These are phyloP conservation scores for Cotesia glomerata DNA, from an alignment of 1,140 invertebrate species.

Conservation along the genomic window DNA sequence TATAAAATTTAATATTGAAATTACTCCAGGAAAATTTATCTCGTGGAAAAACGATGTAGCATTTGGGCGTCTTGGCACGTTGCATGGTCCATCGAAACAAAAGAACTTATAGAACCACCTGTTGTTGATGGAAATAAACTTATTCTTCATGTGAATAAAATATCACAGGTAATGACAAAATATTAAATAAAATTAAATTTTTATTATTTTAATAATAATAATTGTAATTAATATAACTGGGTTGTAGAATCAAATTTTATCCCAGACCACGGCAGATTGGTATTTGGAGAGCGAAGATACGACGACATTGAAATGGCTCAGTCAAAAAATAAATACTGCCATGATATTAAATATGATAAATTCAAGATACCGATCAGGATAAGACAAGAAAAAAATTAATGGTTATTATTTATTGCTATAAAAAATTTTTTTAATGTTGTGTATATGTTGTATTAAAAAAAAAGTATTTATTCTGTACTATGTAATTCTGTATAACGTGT, in stretches of 20 bases:
- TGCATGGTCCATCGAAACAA: conserved; percentile 77
- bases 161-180: conserved; percentile 47
- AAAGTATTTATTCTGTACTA: neutral
- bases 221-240: neutral
- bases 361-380: conserved; percentile 33
- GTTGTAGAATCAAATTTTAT: conserved; percentile 66
- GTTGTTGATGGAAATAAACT: conserved; percentile 70
- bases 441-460: neutral
- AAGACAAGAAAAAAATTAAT: conserved; percentile 33
- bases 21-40: conserved; percentile 73
- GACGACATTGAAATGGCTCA: conserved; percentile 73
- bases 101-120: conserved; percentile 76
- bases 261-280: conserved; percentile 68
- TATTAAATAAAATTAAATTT: too few relatives aligned
- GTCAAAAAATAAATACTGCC: conserved; percentile 75
- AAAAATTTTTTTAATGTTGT: conserved; percentile 6
- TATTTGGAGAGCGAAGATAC: conserved; percentile 70
- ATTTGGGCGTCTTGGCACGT: conserved; percentile 78
- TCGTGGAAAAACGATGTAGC: conserved; percentile 71
- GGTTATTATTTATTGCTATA: conserved; percentile 35
- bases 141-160: conserved; percentile 77
- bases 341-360: conserved; percentile 71
- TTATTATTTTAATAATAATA: conserved; percentile 1
- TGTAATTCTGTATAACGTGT: neutral
- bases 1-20: conserved; percentile 13